Percentiles rank a stretch among this genome's conserved stretches.
Conservation (phyloP, 2,888 invertebrate genomes). For the Tachina fera region DNA sequence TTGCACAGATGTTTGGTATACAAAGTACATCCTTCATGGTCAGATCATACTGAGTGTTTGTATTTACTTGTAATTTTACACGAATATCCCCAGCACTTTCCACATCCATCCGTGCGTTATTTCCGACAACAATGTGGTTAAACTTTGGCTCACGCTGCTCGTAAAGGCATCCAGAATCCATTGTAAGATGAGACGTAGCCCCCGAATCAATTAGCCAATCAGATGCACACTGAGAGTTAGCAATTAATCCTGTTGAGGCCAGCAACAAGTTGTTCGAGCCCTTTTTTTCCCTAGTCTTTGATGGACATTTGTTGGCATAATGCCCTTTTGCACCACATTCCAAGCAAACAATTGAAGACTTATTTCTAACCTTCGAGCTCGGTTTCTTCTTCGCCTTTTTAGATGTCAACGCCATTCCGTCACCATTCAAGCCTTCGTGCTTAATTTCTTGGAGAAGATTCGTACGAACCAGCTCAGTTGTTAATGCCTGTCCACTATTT, state of each 20-base stretch:
- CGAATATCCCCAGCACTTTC: conserved; percentile 39
- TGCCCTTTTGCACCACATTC: conserved; percentile 55
- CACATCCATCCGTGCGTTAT: conserved; percentile 14
- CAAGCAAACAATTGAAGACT: conserved; percentile 29
- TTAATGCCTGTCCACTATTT: no score
- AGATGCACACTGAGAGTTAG: conserved; percentile 29
- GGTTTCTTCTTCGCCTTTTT: conserved; percentile 18
- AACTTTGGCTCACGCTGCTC: conserved; percentile 43
- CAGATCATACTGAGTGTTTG: conserved; percentile 30
- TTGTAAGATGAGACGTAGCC: conserved; percentile 62
- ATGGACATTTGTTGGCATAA: conserved; percentile 58
- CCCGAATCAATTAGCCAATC: conserved; percentile 61
- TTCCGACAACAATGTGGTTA: conserved; percentile 45
- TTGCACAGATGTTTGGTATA: conserved; percentile 52
- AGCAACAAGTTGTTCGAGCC: background rate
- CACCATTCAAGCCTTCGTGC: conserved; percentile 9
- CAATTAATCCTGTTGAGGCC: conserved; percentile 51
- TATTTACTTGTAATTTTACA: conserved; percentile 36
- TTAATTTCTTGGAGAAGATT: conserved; percentile 5
- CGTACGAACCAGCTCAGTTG: conserved; percentile 22
- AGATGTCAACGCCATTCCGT: conserved; percentile 9
- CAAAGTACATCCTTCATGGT: conserved; percentile 59
- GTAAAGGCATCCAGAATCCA: conserved; percentile 37
- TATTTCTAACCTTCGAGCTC: conserved; percentile 26
- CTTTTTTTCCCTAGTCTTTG: background rate